Conservation (phyloP, 2,797 vertebrate genomes). For the Acrossocheilus fasciatus region DNA sequence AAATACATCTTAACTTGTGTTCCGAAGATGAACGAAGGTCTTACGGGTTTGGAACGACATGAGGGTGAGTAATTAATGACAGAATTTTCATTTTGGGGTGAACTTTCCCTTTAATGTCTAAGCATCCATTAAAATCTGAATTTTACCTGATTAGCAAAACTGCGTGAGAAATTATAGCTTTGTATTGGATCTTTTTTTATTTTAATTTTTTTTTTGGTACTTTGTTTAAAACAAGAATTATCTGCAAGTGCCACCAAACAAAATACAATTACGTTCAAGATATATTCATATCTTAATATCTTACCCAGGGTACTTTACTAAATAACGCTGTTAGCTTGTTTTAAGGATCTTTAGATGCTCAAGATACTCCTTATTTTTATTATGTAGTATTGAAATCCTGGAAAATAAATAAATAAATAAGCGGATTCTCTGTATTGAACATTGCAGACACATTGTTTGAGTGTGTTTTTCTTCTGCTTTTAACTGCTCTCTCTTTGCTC, state of each 20-base stretch:
- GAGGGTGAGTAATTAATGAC: no score
- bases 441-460: no score
- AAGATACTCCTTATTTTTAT: background rate
- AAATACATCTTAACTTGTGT: no score
- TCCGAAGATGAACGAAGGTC: no score
- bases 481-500: conserved; percentile 42
- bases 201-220: no score
- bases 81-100: no score
- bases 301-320: background rate
- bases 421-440: background rate
- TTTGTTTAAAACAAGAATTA: no score
- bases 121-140: background rate
- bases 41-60: no score
- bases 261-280: background rate
- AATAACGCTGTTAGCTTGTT: background rate
- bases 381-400: background rate
- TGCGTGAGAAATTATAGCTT: background rate
- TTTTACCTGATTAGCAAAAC: background rate
- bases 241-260: no score
- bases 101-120: background rate
- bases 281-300: background rate
- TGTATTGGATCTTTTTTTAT: background rate
- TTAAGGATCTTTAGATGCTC: background rate
- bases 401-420: no score
- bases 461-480: background rate